A percentile compares a stretch with the other conserved stretches of the same genome.
Conservation (phyloP, 1,140 invertebrate genomes). For the Aphelinus atriplicis region DNA sequence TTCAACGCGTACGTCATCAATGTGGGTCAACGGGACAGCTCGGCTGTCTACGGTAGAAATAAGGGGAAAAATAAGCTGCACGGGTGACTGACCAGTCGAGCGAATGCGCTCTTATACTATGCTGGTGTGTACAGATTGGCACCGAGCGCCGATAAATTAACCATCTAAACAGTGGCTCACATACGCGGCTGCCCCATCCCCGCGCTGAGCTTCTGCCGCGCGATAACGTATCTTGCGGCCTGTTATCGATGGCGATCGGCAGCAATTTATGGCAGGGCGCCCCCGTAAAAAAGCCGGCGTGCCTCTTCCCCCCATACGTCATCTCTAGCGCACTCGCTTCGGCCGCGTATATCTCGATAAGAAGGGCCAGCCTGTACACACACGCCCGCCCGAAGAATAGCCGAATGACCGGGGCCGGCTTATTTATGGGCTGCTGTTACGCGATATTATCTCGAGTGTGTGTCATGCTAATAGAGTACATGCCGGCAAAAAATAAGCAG, state of each 20-base stretch:
- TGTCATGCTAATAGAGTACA: slow-evolving; percentile 39
- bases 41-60: no score
- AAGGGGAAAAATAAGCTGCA: slow-evolving; percentile 34
- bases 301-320: slow-evolving; percentile 43
- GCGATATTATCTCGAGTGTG: slow-evolving; percentile 38
- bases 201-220: slow-evolving; percentile 42
- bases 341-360: not conserved
- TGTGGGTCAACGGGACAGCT: no score
- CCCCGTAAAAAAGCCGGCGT: slow-evolving; percentile 45
- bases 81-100: not conserved
- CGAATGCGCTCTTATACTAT: not conserved
- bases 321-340: slow-evolving; percentile 30
- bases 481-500: not conserved
- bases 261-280: slow-evolving; percentile 54
- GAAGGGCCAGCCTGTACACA: not conserved
- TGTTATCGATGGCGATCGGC: slow-evolving; percentile 61
- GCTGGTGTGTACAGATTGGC: slow-evolving; percentile 13
- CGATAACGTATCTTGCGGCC: slow-evolving; percentile 60
- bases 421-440: slow-evolving; percentile 34
- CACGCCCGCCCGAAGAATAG: no score
- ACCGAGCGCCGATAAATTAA: slow-evolving; percentile 56
- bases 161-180: slow-evolving; percentile 50
- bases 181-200: not conserved
- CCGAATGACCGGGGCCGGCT: slow-evolving; percentile 11
- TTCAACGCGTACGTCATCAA: no score